Conservation (phyloP, 2,113 vertebrate species). For the Hiodon alosoides region DNA sequence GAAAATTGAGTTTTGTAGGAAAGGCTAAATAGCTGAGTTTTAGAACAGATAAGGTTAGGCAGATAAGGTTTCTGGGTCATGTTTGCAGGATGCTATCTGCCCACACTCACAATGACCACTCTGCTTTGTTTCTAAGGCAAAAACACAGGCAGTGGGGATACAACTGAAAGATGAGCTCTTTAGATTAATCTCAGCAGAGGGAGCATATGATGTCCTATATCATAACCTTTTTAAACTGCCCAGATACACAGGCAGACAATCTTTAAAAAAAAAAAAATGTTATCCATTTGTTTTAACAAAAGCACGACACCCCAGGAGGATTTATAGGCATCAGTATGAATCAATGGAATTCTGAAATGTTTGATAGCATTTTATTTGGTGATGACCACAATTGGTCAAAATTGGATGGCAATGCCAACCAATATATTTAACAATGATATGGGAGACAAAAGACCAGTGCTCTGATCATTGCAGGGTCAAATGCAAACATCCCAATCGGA, state of each 20-base stretch:
- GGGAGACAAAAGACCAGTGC: no score
- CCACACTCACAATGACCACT: conserved; percentile 32
- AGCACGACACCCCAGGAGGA: no score
- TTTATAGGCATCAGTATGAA: no score
- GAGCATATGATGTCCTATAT: background rate
- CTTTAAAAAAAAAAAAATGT: background rate
- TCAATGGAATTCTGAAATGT: no score
- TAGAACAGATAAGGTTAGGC: conserved; percentile 27
- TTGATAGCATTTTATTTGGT: no score
- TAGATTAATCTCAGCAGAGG: conserved; percentile 43
- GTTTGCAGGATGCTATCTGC: conserved; percentile 23
- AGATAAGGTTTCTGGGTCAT: conserved; percentile 44
- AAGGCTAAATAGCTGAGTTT: conserved; percentile 14
- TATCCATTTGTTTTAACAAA: background rate
- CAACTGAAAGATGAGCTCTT: conserved; percentile 50
- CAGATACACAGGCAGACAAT: background rate
- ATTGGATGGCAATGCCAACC: no score
- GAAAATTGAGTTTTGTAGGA: conserved; percentile 14
- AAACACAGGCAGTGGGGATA: conserved; percentile 12
- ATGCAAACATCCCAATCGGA: no score
- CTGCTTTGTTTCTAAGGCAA: conserved; percentile 23
- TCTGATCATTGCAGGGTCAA: no score
- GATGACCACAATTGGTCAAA: no score
- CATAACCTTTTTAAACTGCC: background rate
- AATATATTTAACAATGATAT: no score